phyloP scores from a whole-genome alignment of 35 echinoderm and acorn worm species.

The Apostichopus californicus region DNA sequence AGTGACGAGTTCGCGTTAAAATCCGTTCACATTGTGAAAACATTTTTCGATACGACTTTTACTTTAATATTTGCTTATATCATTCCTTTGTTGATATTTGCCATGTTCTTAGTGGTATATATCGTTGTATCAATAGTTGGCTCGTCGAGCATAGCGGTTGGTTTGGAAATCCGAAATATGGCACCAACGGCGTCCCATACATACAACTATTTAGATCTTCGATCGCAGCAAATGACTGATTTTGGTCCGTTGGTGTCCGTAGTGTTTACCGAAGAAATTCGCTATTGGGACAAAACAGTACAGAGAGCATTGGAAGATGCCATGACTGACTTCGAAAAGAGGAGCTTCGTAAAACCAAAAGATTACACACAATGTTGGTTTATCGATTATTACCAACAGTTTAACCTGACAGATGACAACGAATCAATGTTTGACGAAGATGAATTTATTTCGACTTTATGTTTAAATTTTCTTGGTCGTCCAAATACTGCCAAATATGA shows the following conservation, averaged over 20 bases:
- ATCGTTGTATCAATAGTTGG: background rate
- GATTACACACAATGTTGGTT: slow-evolving; percentile 18
- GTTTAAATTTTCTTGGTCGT: background rate
- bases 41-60: background rate
- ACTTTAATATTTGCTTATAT: background rate
- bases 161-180: background rate
- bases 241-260: background rate
- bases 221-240: background rate
- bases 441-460: background rate
- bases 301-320: background rate
- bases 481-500: background rate
- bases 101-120: background rate
- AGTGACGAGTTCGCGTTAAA: background rate
- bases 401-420: background rate
- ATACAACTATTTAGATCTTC: background rate
- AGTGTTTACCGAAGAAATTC: background rate
- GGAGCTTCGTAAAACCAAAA: background rate
- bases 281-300: background rate
- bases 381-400: background rate
- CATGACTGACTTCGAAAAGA: background rate
- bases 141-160: background rate
- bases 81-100: background rate
- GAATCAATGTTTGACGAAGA: background rate
- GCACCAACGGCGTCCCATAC: background rate
- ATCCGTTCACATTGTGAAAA: background rate